Conservation (phyloP, 1,140 invertebrate species). For the Ylistrum balloti region DNA sequence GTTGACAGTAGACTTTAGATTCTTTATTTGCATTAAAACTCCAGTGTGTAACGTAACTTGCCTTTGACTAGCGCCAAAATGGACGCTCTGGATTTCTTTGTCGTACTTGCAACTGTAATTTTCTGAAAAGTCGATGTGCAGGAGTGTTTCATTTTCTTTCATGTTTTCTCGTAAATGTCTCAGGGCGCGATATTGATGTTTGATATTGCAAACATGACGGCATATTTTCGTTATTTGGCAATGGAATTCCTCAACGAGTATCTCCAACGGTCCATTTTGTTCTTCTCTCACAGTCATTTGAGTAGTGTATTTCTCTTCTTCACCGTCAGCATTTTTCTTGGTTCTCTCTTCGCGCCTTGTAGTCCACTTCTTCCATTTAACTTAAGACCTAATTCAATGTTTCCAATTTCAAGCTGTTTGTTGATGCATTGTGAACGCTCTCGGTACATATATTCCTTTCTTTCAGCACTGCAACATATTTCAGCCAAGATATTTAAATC, state of each 20-base stretch:
- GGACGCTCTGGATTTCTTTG: conserved; percentile 54
- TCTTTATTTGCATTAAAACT: too few species aligned
- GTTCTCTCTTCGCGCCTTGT: background rate
- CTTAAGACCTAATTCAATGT: conserved; percentile 38
- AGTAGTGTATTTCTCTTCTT: background rate
- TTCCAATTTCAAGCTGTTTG: background rate
- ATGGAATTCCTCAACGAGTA: conserved; percentile 38
- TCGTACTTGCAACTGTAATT: conserved; percentile 54
- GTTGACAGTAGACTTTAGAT: too few species aligned
- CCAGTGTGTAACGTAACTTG: conserved; percentile 45
- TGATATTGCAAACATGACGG: conserved; percentile 41
- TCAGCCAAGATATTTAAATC: conserved; percentile 49
- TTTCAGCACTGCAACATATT: conserved; percentile 50
- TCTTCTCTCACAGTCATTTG: background rate
- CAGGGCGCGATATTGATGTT: background rate
- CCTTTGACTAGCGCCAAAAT: conserved; percentile 55
- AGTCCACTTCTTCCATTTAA: conserved; percentile 43
- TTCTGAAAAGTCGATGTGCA: conserved; percentile 55
- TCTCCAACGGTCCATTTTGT: conserved; percentile 26
- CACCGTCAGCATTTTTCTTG: conserved; percentile 41
- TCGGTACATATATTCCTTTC: conserved; percentile 56
- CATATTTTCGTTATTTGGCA: conserved; percentile 42
- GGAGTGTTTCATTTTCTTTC: background rate
- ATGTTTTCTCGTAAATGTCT: background rate
- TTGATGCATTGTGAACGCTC: conserved; percentile 49